Evolutionary conservation across 1,140 invertebrate genomes (phyloP), one percentile per base, ranked within the genome.

Genomic region (Drosophila melanica): DNA sequence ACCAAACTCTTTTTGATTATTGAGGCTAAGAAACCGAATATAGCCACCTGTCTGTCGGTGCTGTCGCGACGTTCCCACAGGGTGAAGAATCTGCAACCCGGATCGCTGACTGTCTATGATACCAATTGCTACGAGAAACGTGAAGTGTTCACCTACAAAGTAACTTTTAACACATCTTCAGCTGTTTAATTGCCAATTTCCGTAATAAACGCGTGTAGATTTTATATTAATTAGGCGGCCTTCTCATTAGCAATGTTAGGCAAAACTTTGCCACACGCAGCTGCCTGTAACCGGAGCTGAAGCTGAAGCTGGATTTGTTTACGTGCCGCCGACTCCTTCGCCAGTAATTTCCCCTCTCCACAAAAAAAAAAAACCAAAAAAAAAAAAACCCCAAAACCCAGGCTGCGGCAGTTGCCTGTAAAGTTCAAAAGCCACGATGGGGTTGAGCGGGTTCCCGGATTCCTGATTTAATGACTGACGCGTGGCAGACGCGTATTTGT

Each of bases 401-500:
- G 11, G 18, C 30, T 16, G 53, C 44, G 64, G 60, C 60, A 20
- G 23, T 37, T 44, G 62, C 62, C 62, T 75, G 57, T 44, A 74
- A 81, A 81, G 75, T 81, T 81, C 79, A 81, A 81, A 81, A 81
- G 79, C 70, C 59, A 27, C 50, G 58, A 67, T 37, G 66, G 69
- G 62, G 41, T 58, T 72, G 53, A 77, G 55, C 11, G 45, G 37
- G 48, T 45, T 55, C 27, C 59, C 20, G 37, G 60, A 66, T 74
- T 74, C 55, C 47, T 55, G 72, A 81, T 81, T 81, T 81, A 81
- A 81, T 81, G 79, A 81, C 79, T 77, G 75, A 72, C 79, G 79
- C 79, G 79, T 81, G 79, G 69, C 79, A 68, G 44, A 63, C 68
- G 63, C 50, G 59, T 81, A 75, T 81, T 81, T 81, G 75, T 81